Conservation (phyloP, 2,797 vertebrate genomes). For the Darevskia nairensis region DNA sequence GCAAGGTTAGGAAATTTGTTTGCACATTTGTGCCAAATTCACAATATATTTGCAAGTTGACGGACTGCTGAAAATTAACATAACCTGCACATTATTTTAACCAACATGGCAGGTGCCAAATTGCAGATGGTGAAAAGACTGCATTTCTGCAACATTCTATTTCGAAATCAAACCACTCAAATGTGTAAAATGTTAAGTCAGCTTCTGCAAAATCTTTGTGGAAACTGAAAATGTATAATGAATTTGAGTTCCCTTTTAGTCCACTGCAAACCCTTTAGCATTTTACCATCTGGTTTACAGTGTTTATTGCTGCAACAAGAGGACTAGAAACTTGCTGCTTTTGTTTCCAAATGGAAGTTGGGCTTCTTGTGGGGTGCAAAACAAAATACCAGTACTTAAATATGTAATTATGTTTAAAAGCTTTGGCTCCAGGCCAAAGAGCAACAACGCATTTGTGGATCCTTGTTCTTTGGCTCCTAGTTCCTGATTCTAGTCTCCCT, state of each 20-base stretch:
- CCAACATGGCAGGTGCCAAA: background rate
- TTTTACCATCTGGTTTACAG: background rate
- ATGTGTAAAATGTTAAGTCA: background rate
- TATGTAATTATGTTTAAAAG: background rate
- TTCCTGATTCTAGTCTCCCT: too few species aligned
- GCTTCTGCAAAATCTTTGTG: background rate
- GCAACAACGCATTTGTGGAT: too few species aligned
- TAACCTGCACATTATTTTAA: background rate
- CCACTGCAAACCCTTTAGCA: background rate
- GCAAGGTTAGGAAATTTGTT: background rate
- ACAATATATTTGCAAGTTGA: background rate
- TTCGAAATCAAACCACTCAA: constrained; percentile 1
- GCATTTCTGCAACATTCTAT: background rate
- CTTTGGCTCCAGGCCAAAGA: background rate
- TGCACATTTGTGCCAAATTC: background rate
- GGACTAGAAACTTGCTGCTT: background rate
- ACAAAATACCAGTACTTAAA: background rate
- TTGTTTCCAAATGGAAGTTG: background rate
- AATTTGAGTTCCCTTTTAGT: background rate
- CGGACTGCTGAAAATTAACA: background rate
- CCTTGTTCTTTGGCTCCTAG: too few species aligned
- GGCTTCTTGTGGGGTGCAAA: background rate
- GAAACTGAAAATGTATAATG: background rate
- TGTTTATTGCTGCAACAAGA: background rate
- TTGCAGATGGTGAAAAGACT: constrained; percentile 7